phyloP scores from a whole-genome alignment of 2,113 vertebrate genomes.

The Sminthopsis crassicaudata region DNA sequence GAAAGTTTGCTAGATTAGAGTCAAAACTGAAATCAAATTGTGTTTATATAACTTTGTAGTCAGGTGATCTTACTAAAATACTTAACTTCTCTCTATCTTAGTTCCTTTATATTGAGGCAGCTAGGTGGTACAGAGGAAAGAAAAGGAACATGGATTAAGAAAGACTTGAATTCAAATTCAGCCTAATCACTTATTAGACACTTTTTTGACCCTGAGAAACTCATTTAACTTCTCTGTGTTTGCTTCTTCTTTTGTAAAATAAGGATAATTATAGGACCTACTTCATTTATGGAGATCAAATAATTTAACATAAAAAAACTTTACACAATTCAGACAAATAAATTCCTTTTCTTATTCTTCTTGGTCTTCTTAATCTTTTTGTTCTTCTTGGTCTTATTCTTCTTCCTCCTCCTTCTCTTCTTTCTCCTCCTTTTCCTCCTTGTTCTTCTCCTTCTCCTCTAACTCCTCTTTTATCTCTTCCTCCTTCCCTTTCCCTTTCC shows the following conservation, averaged over 20 bases:
- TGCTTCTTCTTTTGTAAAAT: background rate
- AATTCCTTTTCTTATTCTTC: background rate
- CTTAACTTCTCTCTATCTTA: background rate
- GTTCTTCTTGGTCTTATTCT: too few relatives aligned
- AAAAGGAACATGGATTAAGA: background rate
- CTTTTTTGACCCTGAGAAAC: background rate
- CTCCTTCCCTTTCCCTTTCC: background rate
- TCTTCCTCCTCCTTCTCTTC: too few relatives aligned
- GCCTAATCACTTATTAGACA: background rate
- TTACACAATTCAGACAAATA: background rate
- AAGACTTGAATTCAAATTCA: background rate
- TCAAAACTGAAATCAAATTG: background rate
- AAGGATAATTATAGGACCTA: background rate
- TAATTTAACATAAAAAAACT: background rate
- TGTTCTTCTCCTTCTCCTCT: too few relatives aligned
- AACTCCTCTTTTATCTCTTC: too few relatives aligned
- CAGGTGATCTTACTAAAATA: background rate
- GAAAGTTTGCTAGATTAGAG: background rate
- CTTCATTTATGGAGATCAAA: background rate
- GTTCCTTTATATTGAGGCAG: background rate
- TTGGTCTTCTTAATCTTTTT: background rate
- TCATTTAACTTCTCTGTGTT: background rate
- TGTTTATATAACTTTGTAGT: background rate
- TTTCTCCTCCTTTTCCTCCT: too few relatives aligned
- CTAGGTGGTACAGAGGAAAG: background rate